phyloP scores from a whole-genome alignment of 2,113 vertebrate genomes.

The Neotoma lepida region DNA sequence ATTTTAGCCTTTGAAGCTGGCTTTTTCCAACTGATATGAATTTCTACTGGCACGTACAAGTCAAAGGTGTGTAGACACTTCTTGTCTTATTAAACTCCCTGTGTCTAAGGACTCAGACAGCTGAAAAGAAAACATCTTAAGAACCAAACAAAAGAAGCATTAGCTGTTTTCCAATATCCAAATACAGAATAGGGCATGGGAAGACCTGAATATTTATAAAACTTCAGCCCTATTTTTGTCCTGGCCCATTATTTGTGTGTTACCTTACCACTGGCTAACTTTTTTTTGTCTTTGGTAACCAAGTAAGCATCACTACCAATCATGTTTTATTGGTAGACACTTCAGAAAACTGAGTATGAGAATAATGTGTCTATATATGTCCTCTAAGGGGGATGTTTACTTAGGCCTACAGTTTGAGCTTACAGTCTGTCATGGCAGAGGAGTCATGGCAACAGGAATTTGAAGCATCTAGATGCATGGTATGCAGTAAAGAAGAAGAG shows the following conservation, averaged over 20 bases:
- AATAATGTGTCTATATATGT: accelerated
- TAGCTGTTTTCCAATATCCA: slow-evolving; percentile 24
- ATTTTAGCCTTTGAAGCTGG: background rate
- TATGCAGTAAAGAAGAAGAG: background rate
- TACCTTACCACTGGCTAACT: background rate
- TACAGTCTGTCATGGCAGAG: no score
- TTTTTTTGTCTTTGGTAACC: slow-evolving; percentile 40
- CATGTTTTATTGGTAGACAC: background rate
- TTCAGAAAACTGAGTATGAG: background rate
- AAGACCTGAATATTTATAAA: background rate
- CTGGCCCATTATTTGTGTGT: slow-evolving; percentile 18
- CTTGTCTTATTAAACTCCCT: background rate
- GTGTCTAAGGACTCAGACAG: background rate
- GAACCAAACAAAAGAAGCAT: slow-evolving; percentile 1
- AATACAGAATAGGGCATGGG: background rate
- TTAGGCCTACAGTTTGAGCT: background rate
- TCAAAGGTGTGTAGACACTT: slow-evolving; percentile 40
- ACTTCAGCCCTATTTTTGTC: background rate
- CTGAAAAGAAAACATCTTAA: background rate
- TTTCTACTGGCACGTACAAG: slow-evolving; percentile 19
- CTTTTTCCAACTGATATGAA: slow-evolving; percentile 25
- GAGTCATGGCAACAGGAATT: background rate
- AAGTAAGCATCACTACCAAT: background rate
- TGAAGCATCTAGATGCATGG: background rate
- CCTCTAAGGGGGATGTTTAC: background rate